Conservation (phyloP, 2,888 invertebrate genomes). For the Macrosoma leucophasiata region DNA sequence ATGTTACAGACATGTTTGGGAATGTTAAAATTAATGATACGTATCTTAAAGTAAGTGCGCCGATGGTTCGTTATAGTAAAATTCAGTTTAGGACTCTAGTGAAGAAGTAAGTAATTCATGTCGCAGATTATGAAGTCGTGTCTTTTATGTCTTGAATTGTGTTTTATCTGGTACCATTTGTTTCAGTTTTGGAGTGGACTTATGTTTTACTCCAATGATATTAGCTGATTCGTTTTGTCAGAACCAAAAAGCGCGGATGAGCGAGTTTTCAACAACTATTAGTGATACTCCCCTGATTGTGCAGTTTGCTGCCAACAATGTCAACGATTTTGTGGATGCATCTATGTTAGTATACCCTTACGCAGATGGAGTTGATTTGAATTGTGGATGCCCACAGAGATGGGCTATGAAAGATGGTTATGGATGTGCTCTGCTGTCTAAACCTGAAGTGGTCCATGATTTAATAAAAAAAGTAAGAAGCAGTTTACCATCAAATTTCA, state of each 20-base stretch:
- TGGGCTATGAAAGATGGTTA: conserved; percentile 96
- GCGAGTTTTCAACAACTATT: conserved; percentile 85
- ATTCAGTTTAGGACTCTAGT: conserved; percentile 66
- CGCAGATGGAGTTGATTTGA: conserved; percentile 94
- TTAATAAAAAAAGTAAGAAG: conserved; percentile 86
- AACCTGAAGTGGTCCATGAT: conserved; percentile 89
- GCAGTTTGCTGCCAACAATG: conserved; percentile 95
- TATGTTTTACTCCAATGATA: conserved; percentile 98
- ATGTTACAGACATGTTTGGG: conserved; percentile 80
- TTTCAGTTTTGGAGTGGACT: conserved; percentile 86
- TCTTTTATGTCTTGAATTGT: not conserved
- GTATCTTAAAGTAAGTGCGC: conserved; percentile 89
- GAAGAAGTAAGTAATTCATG: conserved; percentile 50
- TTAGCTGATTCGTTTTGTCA: conserved; percentile 94
- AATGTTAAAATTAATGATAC: conserved; percentile 63
- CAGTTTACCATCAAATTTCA: conserved; percentile 82
- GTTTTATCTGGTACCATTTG: conserved; percentile 18
- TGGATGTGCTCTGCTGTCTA: conserved; percentile 87
- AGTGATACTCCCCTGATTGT: conserved; percentile 91
- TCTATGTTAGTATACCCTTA: conserved; percentile 88
- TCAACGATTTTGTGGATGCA: conserved; percentile 88
- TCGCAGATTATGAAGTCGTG: not conserved
- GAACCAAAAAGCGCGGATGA: conserved; percentile 88
- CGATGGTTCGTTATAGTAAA: conserved; percentile 95
- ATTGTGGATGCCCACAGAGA: conserved; percentile 97